These are phyloP conservation scores for Brachyhypopomus occidentalis DNA, from an alignment of 2,113 vertebrate genomes.

Conservation along the genomic window DNA sequence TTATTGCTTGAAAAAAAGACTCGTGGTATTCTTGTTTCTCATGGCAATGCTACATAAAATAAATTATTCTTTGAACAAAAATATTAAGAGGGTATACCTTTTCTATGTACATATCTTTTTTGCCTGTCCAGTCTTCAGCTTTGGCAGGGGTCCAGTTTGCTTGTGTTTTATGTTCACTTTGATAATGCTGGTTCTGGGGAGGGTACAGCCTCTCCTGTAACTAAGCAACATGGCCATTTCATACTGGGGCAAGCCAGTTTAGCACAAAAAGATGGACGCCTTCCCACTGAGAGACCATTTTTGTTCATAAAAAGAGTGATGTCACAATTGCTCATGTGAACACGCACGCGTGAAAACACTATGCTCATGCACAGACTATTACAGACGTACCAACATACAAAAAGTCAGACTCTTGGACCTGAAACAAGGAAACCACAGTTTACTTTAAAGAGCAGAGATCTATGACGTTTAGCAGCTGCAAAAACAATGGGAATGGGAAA, in stretches of 20 bases:
- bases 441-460: neutral
- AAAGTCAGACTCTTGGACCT: neutral
- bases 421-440: conserved; percentile 1
- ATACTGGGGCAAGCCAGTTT: conserved; percentile 51
- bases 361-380: conserved; percentile 16
- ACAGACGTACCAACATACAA: conserved; percentile 27
- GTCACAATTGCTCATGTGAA: conserved; percentile 43
- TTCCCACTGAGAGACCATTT: conserved; percentile 57
- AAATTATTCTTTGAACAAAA: conserved; percentile 79
- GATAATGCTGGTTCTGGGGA: conserved; percentile 49
- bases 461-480: no score
- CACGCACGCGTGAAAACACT: conserved; percentile 2
- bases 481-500: no score
- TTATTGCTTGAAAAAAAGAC: conserved; percentile 78
- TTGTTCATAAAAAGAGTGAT: conserved; percentile 48
- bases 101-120: conserved; percentile 38
- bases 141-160: conserved; percentile 42
- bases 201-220: conserved; percentile 61
- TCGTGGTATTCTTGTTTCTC: conserved; percentile 73
- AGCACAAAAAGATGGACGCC: conserved; percentile 55
- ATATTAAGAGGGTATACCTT: conserved; percentile 49
- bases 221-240: conserved; percentile 72
- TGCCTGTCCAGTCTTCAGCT: conserved; percentile 38
- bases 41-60: conserved; percentile 76
- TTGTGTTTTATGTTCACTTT: conserved; percentile 57